Evolutionary conservation across 2,797 vertebrate species (phyloP), one percentile per base, ranked within the genome.

Genomic region (Babyrousa celebensis): DNA sequence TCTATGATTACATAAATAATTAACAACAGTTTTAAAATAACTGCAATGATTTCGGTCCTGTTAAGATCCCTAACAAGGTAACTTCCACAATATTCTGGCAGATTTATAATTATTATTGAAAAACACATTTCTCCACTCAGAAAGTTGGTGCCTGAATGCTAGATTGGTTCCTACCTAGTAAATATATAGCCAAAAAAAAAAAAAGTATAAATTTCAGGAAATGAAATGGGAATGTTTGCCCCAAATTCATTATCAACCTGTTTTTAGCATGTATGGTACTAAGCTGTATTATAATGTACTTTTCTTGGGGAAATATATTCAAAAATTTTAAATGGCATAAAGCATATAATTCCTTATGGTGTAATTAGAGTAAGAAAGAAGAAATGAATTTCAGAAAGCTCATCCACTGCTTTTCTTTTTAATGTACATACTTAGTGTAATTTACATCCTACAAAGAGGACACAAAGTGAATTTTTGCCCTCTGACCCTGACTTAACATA

Each of bases 401-500:
- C 32, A 58, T 48, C 25, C 32, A 15, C 74, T 68, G 36, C 8
- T 32, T 65, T 63, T 89, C 83, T 75, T 85, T 62, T 65, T 93
- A 95, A 71, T 91, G n/a, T 85, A 89, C 75, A 36, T 62, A 85
- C 85, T 0, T 14, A n/a, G 27, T 62, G 9, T 77, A 92, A 91
- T 20, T 60, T 70, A 71, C 72, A 96, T 85, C 54, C 65, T 14
- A 54, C 9, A 70, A 68, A 52, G 80, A 97, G 77, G 48, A 75
- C 77, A 91, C 88, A 95, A 97, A 65, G 17, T 5, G 74, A 67
- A n/a, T 80, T 95, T 96, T 96, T 97, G 40, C 65, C 90, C 95
- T 79, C 68, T 98, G n/a, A 95, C 85, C 54, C 52, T 32, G 95
- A 96, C 96, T 97, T 96, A 65, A 16, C 93, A 80, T 92, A 96